A percentile compares a stretch with the other conserved stretches of the same genome.
Evolutionary conservation across 1,140 invertebrate species (phyloP).

Genomic region (Phocides pigmalion): DNA sequence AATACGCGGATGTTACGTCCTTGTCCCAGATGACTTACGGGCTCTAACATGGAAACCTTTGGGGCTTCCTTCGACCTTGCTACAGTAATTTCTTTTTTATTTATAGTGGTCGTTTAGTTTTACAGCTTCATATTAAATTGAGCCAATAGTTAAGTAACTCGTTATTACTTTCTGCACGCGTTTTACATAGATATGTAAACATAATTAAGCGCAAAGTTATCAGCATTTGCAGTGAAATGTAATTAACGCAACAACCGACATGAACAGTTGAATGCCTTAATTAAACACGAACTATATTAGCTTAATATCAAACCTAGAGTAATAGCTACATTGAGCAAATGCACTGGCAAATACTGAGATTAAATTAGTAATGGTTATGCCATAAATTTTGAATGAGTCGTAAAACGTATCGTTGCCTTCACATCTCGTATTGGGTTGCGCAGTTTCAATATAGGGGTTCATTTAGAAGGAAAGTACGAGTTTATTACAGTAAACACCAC

Average conservation of each 20-base stretch:
- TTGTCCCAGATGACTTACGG: slow-evolving; percentile 9
- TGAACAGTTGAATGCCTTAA: slow-evolving; percentile 21
- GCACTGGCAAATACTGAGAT: slow-evolving; percentile 6
- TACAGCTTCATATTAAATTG: slow-evolving; percentile 2
- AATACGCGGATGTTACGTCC: slow-evolving; percentile 4
- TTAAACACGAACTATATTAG: slow-evolving; percentile 20
- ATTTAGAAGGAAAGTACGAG: slow-evolving; percentile 46
- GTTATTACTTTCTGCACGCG: too few relatives aligned
- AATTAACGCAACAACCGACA: slow-evolving; percentile 21
- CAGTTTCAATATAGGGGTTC: slow-evolving; percentile 46
- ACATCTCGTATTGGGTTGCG: slow-evolving; percentile 9
- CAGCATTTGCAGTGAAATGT: slow-evolving; percentile 13
- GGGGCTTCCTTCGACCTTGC: slow-evolving; percentile 4
- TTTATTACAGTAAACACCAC: slow-evolving; percentile 52
- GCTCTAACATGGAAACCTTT: neutral
- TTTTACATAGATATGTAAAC: too few relatives aligned
- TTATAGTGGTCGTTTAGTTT: slow-evolving; percentile 1
- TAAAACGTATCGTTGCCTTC: slow-evolving; percentile 9
- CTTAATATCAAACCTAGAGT: slow-evolving; percentile 19
- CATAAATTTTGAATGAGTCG: slow-evolving; percentile 7
- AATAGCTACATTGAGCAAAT: slow-evolving; percentile 7
- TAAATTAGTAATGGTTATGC: slow-evolving; percentile 18
- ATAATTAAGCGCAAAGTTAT: slow-evolving; percentile 5
- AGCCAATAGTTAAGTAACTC: too few relatives aligned
- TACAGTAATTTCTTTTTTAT: slow-evolving; percentile 3